These are phyloP conservation scores for Gymnocypris eckloni DNA, from an alignment of 2,797 vertebrate genomes.

Conservation along the genomic window DNA sequence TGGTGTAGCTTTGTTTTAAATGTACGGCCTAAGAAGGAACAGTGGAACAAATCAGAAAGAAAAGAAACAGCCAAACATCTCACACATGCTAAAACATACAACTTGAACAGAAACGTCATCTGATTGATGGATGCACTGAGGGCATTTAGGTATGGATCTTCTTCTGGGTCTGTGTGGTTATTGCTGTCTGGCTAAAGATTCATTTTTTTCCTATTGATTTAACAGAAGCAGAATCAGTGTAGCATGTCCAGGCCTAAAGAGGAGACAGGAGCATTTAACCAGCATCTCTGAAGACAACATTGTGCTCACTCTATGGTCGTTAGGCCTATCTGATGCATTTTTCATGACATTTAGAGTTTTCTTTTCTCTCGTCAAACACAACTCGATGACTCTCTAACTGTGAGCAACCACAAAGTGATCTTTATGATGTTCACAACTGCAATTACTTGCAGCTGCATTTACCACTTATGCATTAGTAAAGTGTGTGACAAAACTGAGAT, in stretches of 20 bases:
- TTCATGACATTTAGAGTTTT: slow-evolving; percentile 18
- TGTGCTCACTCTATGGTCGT: background rate
- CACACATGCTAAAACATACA: background rate
- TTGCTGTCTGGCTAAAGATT: slow-evolving; percentile 14
- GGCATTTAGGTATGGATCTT: slow-evolving; percentile 34
- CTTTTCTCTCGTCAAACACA: slow-evolving; percentile 5
- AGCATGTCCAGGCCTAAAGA: slow-evolving; percentile 26
- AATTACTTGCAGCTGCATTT: slow-evolving; percentile 21
- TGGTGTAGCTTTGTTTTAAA: background rate
- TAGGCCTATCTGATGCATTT: background rate
- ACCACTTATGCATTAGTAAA: slow-evolving; percentile 19
- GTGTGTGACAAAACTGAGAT: background rate
- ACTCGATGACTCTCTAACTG: background rate
- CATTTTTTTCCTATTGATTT: slow-evolving; percentile 30
- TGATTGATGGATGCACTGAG: background rate
- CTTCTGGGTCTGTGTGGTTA: background rate
- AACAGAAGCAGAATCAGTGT: slow-evolving; percentile 15
- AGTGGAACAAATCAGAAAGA: background rate
- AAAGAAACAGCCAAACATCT: background rate
- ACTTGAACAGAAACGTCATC: background rate
- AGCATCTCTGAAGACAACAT: slow-evolving; percentile 16
- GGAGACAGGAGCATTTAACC: background rate
- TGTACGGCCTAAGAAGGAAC: background rate
- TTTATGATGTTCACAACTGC: slow-evolving; percentile 5
- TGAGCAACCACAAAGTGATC: slow-evolving; percentile 1